Evolutionary conservation across 2,888 invertebrate species (phyloP).

Genomic region (Rhingia campestris): DNA sequence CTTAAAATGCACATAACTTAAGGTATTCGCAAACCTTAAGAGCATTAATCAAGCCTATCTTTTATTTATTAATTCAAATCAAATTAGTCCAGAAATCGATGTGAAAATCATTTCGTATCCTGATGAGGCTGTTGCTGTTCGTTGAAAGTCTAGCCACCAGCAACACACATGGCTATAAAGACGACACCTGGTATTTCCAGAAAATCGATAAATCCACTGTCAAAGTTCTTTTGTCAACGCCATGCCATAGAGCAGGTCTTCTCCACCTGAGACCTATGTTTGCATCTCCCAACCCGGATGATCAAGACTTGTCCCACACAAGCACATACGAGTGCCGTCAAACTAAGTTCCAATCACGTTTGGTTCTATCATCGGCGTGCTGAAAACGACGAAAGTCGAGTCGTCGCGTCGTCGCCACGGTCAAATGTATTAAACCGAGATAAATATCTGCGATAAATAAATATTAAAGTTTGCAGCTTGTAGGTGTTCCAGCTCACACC

Average conservation of each 20-base stretch:
- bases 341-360: constrained; percentile 33
- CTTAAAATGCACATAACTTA: constrained; percentile 39
- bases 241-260: constrained; percentile 33
- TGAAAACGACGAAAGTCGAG: not conserved
- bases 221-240: constrained; percentile 55
- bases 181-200: constrained; percentile 73
- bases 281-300: constrained; percentile 65
- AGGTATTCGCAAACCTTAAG: constrained; percentile 53
- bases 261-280: constrained; percentile 38
- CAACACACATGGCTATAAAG: constrained; percentile 20
- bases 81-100: constrained; percentile 58
- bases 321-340: constrained; percentile 35
- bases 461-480: constrained; percentile 71
- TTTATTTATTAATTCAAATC: constrained; percentile 64
- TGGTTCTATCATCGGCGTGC: not conserved
- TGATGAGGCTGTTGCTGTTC: constrained; percentile 28
- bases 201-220: constrained; percentile 63
- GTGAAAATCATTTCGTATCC: constrained; percentile 58
- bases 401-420: constrained; percentile 57
- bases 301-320: constrained; percentile 56
- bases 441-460: constrained; percentile 73
- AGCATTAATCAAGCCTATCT: constrained; percentile 39
- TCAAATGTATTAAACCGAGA: constrained; percentile 69
- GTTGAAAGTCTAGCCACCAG: not conserved
- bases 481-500: constrained; percentile 72